Conservation (phyloP, 2,113 vertebrate species). For the Alexandromys fortis region DNA sequence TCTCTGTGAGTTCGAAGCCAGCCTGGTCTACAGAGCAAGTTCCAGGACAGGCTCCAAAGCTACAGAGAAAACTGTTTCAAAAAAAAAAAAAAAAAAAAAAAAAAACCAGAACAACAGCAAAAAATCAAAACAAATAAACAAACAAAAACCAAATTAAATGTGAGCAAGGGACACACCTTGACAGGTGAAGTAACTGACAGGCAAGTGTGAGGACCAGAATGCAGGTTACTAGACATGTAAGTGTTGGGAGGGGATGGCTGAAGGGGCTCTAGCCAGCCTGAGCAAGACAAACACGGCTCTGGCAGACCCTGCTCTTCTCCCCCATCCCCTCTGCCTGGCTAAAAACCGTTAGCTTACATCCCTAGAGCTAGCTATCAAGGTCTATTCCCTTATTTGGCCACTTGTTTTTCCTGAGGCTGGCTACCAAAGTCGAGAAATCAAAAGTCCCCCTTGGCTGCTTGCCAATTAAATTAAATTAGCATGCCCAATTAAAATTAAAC, state of each 20-base stretch:
- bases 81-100: too few species aligned
- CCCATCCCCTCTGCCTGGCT: not conserved
- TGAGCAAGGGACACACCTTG: not conserved
- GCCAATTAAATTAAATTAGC: too few species aligned
- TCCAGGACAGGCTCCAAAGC: too few species aligned
- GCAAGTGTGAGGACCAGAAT: not conserved
- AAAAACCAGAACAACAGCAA: too few species aligned
- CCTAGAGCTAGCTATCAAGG: not conserved
- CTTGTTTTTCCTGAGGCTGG: not conserved
- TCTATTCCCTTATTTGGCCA: not conserved
- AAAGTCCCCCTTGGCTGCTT: not conserved
- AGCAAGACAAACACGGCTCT: not conserved
- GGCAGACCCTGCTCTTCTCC: not conserved
- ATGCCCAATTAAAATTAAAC: too few species aligned
- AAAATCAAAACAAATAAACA: too few species aligned
- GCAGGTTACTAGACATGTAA: not conserved
- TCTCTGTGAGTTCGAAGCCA: too few species aligned
- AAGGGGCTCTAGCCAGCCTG: not conserved
- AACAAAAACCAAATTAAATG: not conserved
- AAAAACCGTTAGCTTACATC: not conserved
- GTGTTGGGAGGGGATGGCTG: not conserved
- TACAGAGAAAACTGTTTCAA: too few species aligned
- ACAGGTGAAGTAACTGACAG: not conserved
- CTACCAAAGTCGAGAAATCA: not conserved
- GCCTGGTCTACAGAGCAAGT: too few species aligned